Evolutionary conservation across 1,140 invertebrate genomes (phyloP), one percentile per base, ranked within the genome.

Genomic region (Gonatopus flavifemur): DNA sequence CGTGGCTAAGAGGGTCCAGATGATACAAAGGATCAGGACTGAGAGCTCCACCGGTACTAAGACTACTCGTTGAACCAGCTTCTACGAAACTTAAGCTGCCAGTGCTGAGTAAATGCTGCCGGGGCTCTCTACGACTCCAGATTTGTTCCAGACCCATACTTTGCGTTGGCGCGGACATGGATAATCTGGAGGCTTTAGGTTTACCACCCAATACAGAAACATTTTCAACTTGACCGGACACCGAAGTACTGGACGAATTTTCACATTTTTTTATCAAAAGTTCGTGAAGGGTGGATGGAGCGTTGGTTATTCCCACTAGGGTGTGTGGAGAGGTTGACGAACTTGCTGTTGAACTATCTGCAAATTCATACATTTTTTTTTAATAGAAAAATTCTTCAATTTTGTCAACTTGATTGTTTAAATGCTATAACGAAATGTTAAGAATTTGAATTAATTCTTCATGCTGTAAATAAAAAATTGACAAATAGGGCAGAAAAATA

Each of bases 51-150:
- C 88, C 89, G 2, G 87, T 89, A 48, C 89, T 91, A 2, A 93
- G 64, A 19, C 90, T 93, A n/a, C 89, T 92, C n/a, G 88, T 88
- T 21, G 90, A 92, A 8, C 88, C 89, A 44, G 86, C 90, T 76
- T 93, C 91, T 9, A 86, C 88, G 19, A 65, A 40, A 19, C 68
- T 65, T 50, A 93, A 72, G 25, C 90, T 93, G 46, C 90, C 87
- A 8, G 91, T 94, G 20, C 90, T 93, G n/a, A 93, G 68, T 35
- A 93, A 77, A 80, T 63, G 91, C 63, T 89, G 89, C 31, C 91
- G 80, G 12, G 91, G 90, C 68, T 94, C 91, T 44, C 91, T 76
- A 18, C 89, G 81, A 63, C 86, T 84, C 91, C 91, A 94, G 43
- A 93, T 88, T 74, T 91, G 81, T 64, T 92, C 86, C 52, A 91